phyloP scores from a whole-genome alignment of 1,140 invertebrate genomes.

The Lasaia peninsularis region DNA sequence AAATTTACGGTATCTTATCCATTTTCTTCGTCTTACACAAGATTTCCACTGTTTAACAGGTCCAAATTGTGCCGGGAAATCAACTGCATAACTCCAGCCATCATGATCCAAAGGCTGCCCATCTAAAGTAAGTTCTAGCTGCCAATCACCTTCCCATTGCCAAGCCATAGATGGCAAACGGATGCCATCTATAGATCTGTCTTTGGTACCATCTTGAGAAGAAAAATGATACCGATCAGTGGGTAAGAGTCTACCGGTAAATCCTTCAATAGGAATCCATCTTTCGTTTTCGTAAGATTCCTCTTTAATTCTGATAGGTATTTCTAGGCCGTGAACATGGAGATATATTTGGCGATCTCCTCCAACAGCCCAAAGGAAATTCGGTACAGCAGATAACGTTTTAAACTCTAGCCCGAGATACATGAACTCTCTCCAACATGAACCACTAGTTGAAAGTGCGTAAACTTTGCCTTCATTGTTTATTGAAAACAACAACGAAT shows the following conservation, averaged over 20 bases:
- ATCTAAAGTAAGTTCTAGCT: constrained; percentile 91
- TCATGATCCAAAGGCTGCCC: constrained; percentile 92
- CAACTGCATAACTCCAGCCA: constrained; percentile 96
- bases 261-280: constrained; percentile 94
- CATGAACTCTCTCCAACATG: constrained; percentile 90
- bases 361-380: constrained; percentile 94
- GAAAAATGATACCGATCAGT: constrained; percentile 93
- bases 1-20: constrained; percentile 91
- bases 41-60: constrained; percentile 93
- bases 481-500: constrained; percentile 88
- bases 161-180: constrained; percentile 93
- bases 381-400: constrained; percentile 88
- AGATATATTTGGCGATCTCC: constrained; percentile 95
- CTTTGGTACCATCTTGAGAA: constrained; percentile 87
- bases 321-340: constrained; percentile 91
- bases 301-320: constrained; percentile 93
- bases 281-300: constrained; percentile 96
- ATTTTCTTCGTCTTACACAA: constrained; percentile 92
- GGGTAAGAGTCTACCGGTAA: constrained; percentile 87
- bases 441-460: constrained; percentile 86
- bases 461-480: constrained; percentile 93
- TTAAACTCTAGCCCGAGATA: constrained; percentile 92
- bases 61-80: constrained; percentile 92
- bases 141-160: constrained; percentile 97
- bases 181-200: constrained; percentile 88